Base-by-base conservation (phyloP, 1,140 invertebrate genomes). In the Aphis gossypii region DNA sequence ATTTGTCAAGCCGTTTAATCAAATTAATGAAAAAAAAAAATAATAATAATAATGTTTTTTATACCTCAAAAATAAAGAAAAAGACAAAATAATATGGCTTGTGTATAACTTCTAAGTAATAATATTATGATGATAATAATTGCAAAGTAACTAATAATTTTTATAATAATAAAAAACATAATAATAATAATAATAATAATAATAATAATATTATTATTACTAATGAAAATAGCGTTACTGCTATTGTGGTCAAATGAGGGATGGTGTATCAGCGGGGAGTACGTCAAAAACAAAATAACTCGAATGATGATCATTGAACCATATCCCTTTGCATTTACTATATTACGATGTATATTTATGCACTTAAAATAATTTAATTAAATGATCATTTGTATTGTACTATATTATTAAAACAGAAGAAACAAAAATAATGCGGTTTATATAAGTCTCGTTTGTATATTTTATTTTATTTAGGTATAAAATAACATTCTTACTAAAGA, bases 251-350 rank as follows among this genome's bases (percentile, higher is more conserved):
- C 30, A 76, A 35, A 51, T 88, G 8, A 87, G 14, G n/a, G n/a
- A 11, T 51, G 48, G n/a, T 14, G 30, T 38, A n/a, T 48, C 8
- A n/a, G 46, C 3, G 5, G n/a, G 46, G 87, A 56, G 35, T 89
- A 89, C 35, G 35, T 54, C 9, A 56, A 89, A 89, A 89, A 89
- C 35, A 41, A 38, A 51, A 35, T 89, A 89, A 56, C 88, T 56
- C 87, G 3, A 46, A 48, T 35, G 20, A 54, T 46, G 25, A 51
- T 87, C 25, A 56, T 56, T 46, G 48, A 56, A 89, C 86, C 86
- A 35, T 21, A n/a, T 25, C 46, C 8, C 1, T 56, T 54, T 38
- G 51, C 35, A 89, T 35, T 87, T 44, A 30, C 41, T 44, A 44
- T 9, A 23, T 51, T 51, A 38, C 23, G 11, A 8, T 25, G 83